Evolutionary conservation across 2,113 vertebrate species (phyloP), one percentile per base, ranked within the genome.

Genomic region (Barbus barbus): DNA sequence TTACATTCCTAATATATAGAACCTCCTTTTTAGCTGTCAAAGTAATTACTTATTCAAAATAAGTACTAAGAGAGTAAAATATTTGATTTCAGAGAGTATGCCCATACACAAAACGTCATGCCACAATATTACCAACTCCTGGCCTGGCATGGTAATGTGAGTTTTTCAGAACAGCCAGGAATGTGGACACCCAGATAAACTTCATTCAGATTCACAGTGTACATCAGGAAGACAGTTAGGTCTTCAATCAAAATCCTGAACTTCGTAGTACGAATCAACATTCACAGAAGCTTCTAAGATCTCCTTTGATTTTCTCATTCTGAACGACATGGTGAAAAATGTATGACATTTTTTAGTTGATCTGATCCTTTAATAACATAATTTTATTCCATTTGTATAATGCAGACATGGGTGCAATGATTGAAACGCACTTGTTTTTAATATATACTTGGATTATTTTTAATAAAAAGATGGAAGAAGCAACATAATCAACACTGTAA

Each of bases 401-500:
- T 46, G 71, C 13, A 73, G n/a, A 46, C n/a, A 24, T 44, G 1
- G 8, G 3, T 58, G 53, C 9, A 1, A n/a, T 9, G 53, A 58
- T n/a, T 58, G 8, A 58, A 58, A 58, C 22, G 1, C 53, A 58
- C 20, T 58, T 58, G 58, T 60, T 63, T 63, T 63, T 63, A 63
- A 63, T 28, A 63, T 63, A 28, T 63, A 28, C 26, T 63, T 63
- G 3, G 6, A 26, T 46, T 73, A 73, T 6, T 24, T 78, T 78
- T 38, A 58, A 36, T 53, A 24, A 60, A 76, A 53, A 53, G 48
- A 76, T 22, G 2, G 24, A 58, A 13, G 3, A 1, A 8, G 26
- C 60, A 65, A 4, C 60, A 67, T 31, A 22, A 80, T 80, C 26
- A 33, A n/a, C 41, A 65, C n/a, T 28, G 14, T 79, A 79, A 44